A percentile compares a stretch with the other conserved stretches of the same genome.
These are phyloP conservation scores for Urocitellus parryii DNA, from an alignment of 2,113 vertebrate species.

Conservation along the genomic window DNA sequence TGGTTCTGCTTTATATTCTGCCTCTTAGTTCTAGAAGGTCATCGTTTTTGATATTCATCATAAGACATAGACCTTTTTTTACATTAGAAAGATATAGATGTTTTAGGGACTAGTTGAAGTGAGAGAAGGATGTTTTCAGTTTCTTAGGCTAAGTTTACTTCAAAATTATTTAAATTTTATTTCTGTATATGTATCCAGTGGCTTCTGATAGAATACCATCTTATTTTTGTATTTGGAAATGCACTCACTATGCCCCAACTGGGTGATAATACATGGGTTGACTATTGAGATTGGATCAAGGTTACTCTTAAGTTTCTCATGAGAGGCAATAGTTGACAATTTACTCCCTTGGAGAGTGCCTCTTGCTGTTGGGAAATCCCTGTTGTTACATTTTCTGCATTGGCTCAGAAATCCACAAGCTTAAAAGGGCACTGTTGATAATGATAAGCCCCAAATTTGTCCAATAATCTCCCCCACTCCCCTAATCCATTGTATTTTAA, in stretches of 20 bases:
- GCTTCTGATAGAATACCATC: slow-evolving; percentile 80
- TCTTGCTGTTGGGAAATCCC: slow-evolving; percentile 85
- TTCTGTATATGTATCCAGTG: slow-evolving; percentile 79
- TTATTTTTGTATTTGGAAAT: slow-evolving; percentile 85
- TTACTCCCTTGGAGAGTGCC: slow-evolving; percentile 82
- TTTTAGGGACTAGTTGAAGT: slow-evolving; percentile 59
- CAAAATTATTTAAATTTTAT: slow-evolving; percentile 80
- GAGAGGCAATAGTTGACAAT: slow-evolving; percentile 80
- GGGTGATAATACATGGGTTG: slow-evolving; percentile 84
- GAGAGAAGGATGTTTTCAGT: slow-evolving; percentile 69
- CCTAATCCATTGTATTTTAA: slow-evolving; percentile 77
- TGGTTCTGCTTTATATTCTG: slow-evolving; percentile 49
- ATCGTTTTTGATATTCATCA: slow-evolving; percentile 1
- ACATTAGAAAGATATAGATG: slow-evolving; percentile 21
- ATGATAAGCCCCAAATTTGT: slow-evolving; percentile 84
- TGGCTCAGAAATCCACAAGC: slow-evolving; percentile 81
- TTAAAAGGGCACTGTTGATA: slow-evolving; percentile 83
- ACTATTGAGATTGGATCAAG: slow-evolving; percentile 84
- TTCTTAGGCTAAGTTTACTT: slow-evolving; percentile 78
- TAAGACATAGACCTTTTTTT: slow-evolving; percentile 40
- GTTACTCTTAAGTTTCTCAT: slow-evolving; percentile 82
- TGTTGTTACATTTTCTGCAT: slow-evolving; percentile 82
- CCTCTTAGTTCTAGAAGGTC: slow-evolving; percentile 10
- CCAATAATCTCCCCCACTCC: slow-evolving; percentile 72
- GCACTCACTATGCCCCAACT: slow-evolving; percentile 81